Evolutionary conservation across 1,140 invertebrate species (phyloP), one percentile per base, ranked within the genome.

Genomic region (Cryptotermes secundus): DNA sequence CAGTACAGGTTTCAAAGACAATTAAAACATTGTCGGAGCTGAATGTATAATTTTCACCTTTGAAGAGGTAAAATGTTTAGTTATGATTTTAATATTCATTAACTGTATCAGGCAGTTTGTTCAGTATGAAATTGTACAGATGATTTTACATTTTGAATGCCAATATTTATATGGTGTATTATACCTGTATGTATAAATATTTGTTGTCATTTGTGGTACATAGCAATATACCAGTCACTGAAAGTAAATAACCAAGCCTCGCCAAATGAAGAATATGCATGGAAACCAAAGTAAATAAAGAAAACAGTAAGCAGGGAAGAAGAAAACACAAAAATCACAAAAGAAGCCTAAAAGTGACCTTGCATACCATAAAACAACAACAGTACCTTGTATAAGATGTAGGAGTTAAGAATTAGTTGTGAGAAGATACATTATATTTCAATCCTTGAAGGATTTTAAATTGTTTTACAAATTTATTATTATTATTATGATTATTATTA

Each of bases 401-500:
- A 80, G 49, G 36, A 82, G 14, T 81, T 81, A 42, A 34, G 35
- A 26, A 72, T 82, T 84, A 84, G 84, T 84, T 84, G 45, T 49
- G 80, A 35, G 81, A 80, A 81, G 53, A 84, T 82, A 45, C 83
- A 81, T 84, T 84, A 84, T 84, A 84, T 84, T 84, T 82, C 84
- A 84, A 72, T 84, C 79, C 84, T 84, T 65, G 72, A 84, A 84
- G 79, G 79, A 84, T 42, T 82, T 80, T 82, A 82, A 84, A 84
- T 84, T 84, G 84, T 84, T 84, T 84, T 84, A 84, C 84, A 84
- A 84, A 82, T 84, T 84, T 81, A 84, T 84, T 84, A 83, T 83
- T 83, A 83, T 72, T 72, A 81, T 81, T 22, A 81, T 81, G 1
- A 81, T 81, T 81, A 81, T 81, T 6, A 80, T 81, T 81, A 81